These are phyloP conservation scores for Pseudanteris insignis DNA, from an alignment of 2,888 invertebrate species.

Conservation along the genomic window DNA sequence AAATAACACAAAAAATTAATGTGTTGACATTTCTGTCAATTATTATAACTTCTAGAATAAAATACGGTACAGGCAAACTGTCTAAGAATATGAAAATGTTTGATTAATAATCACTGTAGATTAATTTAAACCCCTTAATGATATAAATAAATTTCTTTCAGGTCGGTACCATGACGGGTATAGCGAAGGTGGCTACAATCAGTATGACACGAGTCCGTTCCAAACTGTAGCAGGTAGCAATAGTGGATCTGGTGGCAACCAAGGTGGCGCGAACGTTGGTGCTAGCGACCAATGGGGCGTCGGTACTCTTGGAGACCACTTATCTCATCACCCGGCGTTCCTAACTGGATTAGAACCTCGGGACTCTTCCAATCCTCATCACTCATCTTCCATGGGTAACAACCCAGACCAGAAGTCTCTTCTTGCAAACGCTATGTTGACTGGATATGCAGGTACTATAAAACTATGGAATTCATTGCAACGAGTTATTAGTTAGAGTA, in stretches of 20 bases:
- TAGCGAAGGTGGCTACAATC: slow-evolving; percentile 69
- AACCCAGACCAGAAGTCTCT: slow-evolving; percentile 70
- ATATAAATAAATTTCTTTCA: slow-evolving; percentile 25
- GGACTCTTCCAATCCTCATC: slow-evolving; percentile 62
- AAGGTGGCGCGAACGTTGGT: slow-evolving; percentile 66
- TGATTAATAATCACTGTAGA: too few species aligned
- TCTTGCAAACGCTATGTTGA: slow-evolving; percentile 70
- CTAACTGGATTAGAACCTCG: slow-evolving; percentile 64
- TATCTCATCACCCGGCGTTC: slow-evolving; percentile 69
- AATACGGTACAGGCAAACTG: too few species aligned
- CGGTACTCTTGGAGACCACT: slow-evolving; percentile 65
- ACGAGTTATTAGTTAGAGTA: too few species aligned
- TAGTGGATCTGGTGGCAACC: slow-evolving; percentile 62
- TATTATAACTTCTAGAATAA: too few species aligned
- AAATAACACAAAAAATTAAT: too few species aligned
- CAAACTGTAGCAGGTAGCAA: slow-evolving; percentile 78
- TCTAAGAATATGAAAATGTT: too few species aligned
- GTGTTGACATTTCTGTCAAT: too few species aligned
- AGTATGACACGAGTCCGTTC: slow-evolving; percentile 76
- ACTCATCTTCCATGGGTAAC: slow-evolving; percentile 61
- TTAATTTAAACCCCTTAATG: too few species aligned
- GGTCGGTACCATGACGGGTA: slow-evolving; percentile 67
- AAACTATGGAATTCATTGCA: too few species aligned
- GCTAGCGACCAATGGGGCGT: slow-evolving; percentile 70
- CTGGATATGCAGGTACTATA: slow-evolving; percentile 69